Conservation (phyloP, 2,888 invertebrate genomes). For the Mesorhabditis spiculigera region DNA sequence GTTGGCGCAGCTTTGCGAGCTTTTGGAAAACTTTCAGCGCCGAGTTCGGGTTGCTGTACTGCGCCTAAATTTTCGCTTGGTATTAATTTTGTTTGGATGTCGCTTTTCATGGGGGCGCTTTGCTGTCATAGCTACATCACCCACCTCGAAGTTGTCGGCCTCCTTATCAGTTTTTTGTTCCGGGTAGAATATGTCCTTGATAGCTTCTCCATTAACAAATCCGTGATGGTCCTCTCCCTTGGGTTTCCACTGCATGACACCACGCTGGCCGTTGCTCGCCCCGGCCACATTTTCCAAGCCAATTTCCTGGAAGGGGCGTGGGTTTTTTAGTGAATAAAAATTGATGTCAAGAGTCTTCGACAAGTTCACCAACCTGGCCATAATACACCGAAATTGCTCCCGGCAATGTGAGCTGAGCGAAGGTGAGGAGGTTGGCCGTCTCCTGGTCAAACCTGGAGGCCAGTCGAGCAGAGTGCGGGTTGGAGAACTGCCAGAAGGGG, state of each 20-base stretch:
- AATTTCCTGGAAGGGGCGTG: constrained; percentile 9
- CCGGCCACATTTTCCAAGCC: constrained; percentile 11
- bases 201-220: constrained; percentile 17
- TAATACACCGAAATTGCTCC: constrained; percentile 41
- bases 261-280: constrained; percentile 9
- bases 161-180: constrained; percentile 22
- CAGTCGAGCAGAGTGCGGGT: constrained; percentile 26
- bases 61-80: constrained; percentile 20
- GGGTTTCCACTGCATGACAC: constrained; percentile 37
- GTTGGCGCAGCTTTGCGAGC: constrained; percentile 42
- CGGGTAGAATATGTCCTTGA: constrained; percentile 28
- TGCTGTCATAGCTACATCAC: not conserved
- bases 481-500: constrained; percentile 45
- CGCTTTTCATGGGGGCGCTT: not conserved
- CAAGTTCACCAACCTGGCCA: constrained; percentile 35
- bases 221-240: constrained; percentile 30
- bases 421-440: constrained; percentile 34
- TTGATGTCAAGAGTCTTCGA: constrained; percentile 11
- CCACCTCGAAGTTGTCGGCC: constrained; percentile 37
- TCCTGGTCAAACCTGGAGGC: constrained; percentile 32
- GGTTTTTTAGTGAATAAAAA: not conserved
- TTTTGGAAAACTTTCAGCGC: constrained; percentile 38
- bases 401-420: constrained; percentile 42
- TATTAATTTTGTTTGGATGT: not conserved
- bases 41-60: constrained; percentile 29